These are phyloP conservation scores for Platycheirus rosarum DNA, from an alignment of 2,888 invertebrate species.

Conservation along the genomic window DNA sequence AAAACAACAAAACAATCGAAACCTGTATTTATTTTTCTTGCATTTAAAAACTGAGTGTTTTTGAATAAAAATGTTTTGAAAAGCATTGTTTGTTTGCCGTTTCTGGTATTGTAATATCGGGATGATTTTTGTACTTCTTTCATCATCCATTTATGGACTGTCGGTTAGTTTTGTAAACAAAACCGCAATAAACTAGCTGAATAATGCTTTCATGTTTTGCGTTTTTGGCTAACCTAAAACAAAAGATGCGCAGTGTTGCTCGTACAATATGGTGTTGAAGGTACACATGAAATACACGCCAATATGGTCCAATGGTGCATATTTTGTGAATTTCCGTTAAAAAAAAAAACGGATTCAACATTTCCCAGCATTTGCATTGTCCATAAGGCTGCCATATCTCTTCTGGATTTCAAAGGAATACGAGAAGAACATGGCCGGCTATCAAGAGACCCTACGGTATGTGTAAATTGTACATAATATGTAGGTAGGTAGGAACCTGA, in stretches of 20 bases:
- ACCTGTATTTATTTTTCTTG: constrained; percentile 2
- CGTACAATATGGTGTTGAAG: neutral
- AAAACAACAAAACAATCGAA: too few relatives aligned
- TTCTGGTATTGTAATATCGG: constrained; percentile 5
- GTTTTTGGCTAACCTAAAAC: neutral
- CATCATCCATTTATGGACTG: neutral
- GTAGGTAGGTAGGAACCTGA: constrained; percentile 20
- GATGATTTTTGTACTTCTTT: neutral
- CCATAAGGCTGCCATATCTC: constrained; percentile 29
- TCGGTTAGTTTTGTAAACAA: constrained; percentile 1
- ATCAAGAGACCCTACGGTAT: constrained; percentile 4
- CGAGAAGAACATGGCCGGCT: constrained; percentile 5
- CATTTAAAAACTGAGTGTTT: neutral
- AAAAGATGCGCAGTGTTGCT: neutral
- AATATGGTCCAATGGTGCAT: too few relatives aligned
- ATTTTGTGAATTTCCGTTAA: constrained; percentile 48
- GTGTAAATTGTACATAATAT: neutral
- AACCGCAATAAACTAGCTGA: neutral
- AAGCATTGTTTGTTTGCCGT: constrained; percentile 2
- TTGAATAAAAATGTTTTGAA: neutral
- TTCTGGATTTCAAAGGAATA: constrained; percentile 41
- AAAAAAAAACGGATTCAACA: neutral
- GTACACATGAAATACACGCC: too few relatives aligned
- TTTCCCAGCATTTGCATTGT: constrained; percentile 39
- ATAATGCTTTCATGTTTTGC: neutral